Base-by-base conservation (phyloP, 2,113 vertebrate species). In the Amphilophus citrinellus region DNA sequence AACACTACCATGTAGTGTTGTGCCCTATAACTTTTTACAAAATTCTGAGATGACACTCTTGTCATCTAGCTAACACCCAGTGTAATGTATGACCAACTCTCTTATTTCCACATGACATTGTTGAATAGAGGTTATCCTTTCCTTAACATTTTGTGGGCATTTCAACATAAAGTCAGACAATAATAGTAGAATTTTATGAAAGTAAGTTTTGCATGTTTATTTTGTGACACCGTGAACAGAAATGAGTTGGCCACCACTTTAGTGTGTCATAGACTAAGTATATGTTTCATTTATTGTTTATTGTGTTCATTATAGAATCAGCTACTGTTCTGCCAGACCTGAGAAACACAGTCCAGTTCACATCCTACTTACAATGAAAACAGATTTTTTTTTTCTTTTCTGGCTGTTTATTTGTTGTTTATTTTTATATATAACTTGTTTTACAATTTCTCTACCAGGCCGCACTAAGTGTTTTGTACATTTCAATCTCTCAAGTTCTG, bases 1-100 rank as follows among this genome's bases (percentile, higher is more conserved):
- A 94, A 93, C 93, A 77, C 96, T 97, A 93, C 96, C 90, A 93
- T 97, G 96, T 96, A 97, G 96, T 94, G 95, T 90, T 88, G 90
- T 84, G 82, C 88, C 84, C 83, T 92, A 87, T 80, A 73, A 85
- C 80, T 71, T 94, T 89, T 88, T 68, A 79, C 84, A 86, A 79
- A 91, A 80, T 76, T 92, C 90, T 77, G 62, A 73, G 89, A 81
- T 77, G 85, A 84, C 76, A 27, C 89, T 89, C 71, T 68, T 80
- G 66, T 61, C 79, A 77, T 61, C 80, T 78, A 84, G 27, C 77
- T 82, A 65, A 76, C 68, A 81, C 61, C 81, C 42, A 68, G 53
- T 61, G 20, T 80, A 50, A 77, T 73, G 76, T 79, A 60, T 88
- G 82, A 87, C 79, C 83, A 88, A 79, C 63, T 83, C 61, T 76